Base-by-base conservation (phyloP, 2,888 invertebrate species). In the Notodonta ziczac region DNA sequence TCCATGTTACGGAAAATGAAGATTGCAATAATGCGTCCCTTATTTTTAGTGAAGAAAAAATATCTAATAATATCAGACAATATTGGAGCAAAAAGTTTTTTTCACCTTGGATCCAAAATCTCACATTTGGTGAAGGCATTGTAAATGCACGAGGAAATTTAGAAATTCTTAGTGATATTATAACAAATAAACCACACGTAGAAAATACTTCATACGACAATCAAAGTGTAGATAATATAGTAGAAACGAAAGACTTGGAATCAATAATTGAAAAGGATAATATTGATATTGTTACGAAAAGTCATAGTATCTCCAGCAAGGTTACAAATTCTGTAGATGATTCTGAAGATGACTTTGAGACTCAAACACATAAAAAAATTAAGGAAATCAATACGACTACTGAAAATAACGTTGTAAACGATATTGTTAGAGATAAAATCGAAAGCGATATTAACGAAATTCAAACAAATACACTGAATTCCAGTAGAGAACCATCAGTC, bases 31-130 rank as follows among this genome's bases (percentile, higher is more conserved):
- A 48, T 7, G 16, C 5, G 9, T 12, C 39, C 0, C n/a, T n/a
- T 39, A 14, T 6, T 39, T n/a, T 14, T 35, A 9, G 39, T n/a
- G 12, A 54, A 39, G n/a, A 14, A 14, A n/a, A 4, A 14, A 7
- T 14, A 39, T 39, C 54, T 13, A 39, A 54, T 5, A 7, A 8
- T 14, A 9, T 8, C 52, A 57, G 57, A 65, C 57, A 55, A 54
- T 67, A 63, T 60, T 72, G 82, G 46, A 73, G 72, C 48, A 91
- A 91, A 77, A 81, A 86, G 76, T 74, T 87, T 50, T 84, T 82
- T 82, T 91, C 90, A 7, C 84, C 89, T 40, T 78, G 82, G 77
- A 81, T 92, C 64, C 90, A 90, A 81, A 90, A 91, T 62, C 81
- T 87, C 16, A 60, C 78, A 44, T 72, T 74, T 63, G 74, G 64